Evolutionary conservation across 92 coral and sea anemone genomes (phyloP), one percentile per base, ranked within the genome.

Genomic region (Heliopora coerulea): DNA sequence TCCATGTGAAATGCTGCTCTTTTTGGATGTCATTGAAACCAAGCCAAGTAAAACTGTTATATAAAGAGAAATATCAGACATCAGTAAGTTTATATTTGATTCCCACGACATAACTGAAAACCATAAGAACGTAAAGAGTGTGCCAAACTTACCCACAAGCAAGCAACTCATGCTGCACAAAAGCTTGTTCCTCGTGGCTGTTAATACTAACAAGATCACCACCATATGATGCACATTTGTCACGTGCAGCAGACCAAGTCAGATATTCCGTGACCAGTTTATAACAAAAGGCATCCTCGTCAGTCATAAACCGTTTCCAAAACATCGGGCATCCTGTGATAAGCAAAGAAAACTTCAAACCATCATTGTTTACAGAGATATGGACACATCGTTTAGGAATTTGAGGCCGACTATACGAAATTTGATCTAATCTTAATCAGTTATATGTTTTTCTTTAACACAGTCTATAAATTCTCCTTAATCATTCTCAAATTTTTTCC

Each of bases 231-330:
- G 93, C 96, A 62, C 98, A 93, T 66, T 86, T 87, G 75, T 93
- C 98, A 23, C 98, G 85, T 32, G 98, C 98, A 3, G 70, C 88
- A 32, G 88, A 89, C 98, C 98, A 93, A 13, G 89, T 68, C 3
- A 80, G 54, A 62, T 87, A 87, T 17, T 93, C 98, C 19, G 96
- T 75, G 72, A 86, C 78, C 41, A 88, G 42, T 74, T 83, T 89
- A 69, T 90, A 85, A 27, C 98, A 93, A 75, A 69, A 90, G 11
- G 86, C 83, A 57, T 89, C 89, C 8, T 75, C 84, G 72, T 91
- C 93, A 27, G 89, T 86, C 48, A 91, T 88, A 62, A 81, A 90
- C 13, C 98, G 96, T 59, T 88, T 86, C 98, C 98, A 93, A 65
- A 91, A 93, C 54, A 81, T 49, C 18, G 96, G 98, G 49, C 98